Evolutionary conservation across 1,140 invertebrate species (phyloP).

Genomic region (Ctenoplectra terminalis): DNA sequence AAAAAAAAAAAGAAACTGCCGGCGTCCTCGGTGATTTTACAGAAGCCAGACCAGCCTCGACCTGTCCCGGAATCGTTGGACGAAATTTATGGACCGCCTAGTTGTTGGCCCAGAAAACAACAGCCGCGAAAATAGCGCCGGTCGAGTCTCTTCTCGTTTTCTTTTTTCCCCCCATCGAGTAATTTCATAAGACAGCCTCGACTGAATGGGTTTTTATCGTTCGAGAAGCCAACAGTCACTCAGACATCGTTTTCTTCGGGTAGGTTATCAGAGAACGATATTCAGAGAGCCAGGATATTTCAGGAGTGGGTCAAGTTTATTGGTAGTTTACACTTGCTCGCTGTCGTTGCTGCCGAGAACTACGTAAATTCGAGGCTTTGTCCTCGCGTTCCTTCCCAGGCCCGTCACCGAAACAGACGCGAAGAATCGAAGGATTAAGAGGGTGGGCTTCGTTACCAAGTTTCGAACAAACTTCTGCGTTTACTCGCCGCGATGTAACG

Average conservation of each 20-base stretch:
- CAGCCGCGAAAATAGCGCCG: constrained; percentile 36
- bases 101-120: constrained; percentile 26
- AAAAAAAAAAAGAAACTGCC: background rate
- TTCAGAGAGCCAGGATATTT: constrained; percentile 45
- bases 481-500: background rate
- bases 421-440: constrained; percentile 15
- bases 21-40: constrained; percentile 16
- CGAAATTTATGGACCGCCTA: constrained; percentile 57
- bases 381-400: background rate
- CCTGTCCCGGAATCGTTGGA: constrained; percentile 44
- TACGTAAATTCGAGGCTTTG: background rate
- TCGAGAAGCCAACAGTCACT: too few relatives aligned
- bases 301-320: constrained; percentile 64
- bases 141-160: constrained; percentile 6
- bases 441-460: constrained; percentile 5
- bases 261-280: constrained; percentile 32
- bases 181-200: constrained; percentile 50
- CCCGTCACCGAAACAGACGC: background rate
- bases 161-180: constrained; percentile 32
- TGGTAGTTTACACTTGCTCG: background rate
- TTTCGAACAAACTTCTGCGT: constrained; percentile 10
- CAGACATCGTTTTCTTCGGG: constrained; percentile 1
- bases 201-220: too few relatives aligned
- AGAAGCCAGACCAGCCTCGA: background rate
- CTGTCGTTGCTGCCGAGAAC: background rate